Evolutionary conservation across 2,797 vertebrate species (phyloP).

Genomic region (Melanotaenia pygmaea): DNA sequence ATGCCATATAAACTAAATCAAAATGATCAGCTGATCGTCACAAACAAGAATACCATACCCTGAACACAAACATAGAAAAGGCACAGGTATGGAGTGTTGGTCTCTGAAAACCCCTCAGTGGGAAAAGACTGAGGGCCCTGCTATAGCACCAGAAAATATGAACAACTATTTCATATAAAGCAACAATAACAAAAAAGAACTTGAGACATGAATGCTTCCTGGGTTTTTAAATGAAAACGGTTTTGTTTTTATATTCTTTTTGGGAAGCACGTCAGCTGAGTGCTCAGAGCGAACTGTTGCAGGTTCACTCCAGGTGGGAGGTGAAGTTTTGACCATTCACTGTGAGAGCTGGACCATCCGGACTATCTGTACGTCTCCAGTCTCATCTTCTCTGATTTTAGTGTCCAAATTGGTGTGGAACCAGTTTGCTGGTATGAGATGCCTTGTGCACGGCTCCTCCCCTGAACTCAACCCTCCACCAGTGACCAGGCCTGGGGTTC

Average conservation of each 20-base stretch:
- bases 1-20: constrained; percentile 26
- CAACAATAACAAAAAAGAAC: constrained; percentile 49
- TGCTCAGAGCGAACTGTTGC: constrained; percentile 64
- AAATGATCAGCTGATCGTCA: constrained; percentile 31
- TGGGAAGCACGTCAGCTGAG: constrained; percentile 61
- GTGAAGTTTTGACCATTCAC: constrained; percentile 29
- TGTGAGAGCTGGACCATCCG: constrained; percentile 25
- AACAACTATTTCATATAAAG: constrained; percentile 68
- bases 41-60: constrained; percentile 58
- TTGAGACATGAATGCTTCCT: constrained; percentile 44
- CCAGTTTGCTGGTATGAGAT: constrained; percentile 57
- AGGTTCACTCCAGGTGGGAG: constrained; percentile 36
- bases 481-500: constrained; percentile 38
- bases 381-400: constrained; percentile 34
- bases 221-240: constrained; percentile 66
- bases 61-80: constrained; percentile 72
- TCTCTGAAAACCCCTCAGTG: constrained; percentile 69
- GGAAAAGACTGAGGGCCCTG: constrained; percentile 66
- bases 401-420: constrained; percentile 55
- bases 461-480: constrained; percentile 47
- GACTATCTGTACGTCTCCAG: constrained; percentile 16
- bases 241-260: constrained; percentile 3
- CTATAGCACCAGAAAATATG: constrained; percentile 81
- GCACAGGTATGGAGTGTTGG: constrained; percentile 83
- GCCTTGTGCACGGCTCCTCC: constrained; percentile 33